Percentiles rank a stretch among this genome's conserved stretches.
Conservation (phyloP, 1,140 invertebrate species). For the Euura lappo region DNA sequence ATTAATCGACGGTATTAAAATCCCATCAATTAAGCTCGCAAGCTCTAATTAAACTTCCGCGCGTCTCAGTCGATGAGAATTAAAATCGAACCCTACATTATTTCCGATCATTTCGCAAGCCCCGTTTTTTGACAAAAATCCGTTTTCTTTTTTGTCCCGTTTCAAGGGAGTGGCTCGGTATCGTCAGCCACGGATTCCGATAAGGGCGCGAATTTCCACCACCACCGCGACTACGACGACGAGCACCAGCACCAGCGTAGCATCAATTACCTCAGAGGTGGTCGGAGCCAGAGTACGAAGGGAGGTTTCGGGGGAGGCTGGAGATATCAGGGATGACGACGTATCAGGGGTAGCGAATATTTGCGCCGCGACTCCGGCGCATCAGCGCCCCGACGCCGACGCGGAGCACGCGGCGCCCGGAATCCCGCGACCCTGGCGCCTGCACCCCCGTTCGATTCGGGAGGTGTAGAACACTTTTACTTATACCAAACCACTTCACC, state of each 20-base stretch:
- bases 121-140: too few relatives aligned
- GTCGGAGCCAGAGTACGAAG: not conserved
- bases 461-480: conserved; percentile 35
- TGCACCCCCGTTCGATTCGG: conserved; percentile 8
- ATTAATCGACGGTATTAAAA: too few relatives aligned
- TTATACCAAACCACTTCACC: conserved; percentile 27
- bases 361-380: conserved; percentile 42
- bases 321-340: conserved; percentile 1
- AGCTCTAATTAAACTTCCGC: too few relatives aligned
- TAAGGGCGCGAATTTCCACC: conserved; percentile 3
- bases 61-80: too few relatives aligned
- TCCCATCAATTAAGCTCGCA: too few relatives aligned
- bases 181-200: not conserved
- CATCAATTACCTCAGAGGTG: not conserved
- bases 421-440: conserved; percentile 31
- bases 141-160: too few relatives aligned
- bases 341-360: conserved; percentile 24
- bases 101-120: too few relatives aligned
- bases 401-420: conserved; percentile 41
- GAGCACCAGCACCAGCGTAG: not conserved
- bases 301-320: conserved; percentile 6
- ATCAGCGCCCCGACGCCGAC: conserved; percentile 44
- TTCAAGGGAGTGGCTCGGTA: too few relatives aligned
- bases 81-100: too few relatives aligned
- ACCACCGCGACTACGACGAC: not conserved